Conservation (phyloP, 2,888 invertebrate species). For the Luperina testacea region DNA sequence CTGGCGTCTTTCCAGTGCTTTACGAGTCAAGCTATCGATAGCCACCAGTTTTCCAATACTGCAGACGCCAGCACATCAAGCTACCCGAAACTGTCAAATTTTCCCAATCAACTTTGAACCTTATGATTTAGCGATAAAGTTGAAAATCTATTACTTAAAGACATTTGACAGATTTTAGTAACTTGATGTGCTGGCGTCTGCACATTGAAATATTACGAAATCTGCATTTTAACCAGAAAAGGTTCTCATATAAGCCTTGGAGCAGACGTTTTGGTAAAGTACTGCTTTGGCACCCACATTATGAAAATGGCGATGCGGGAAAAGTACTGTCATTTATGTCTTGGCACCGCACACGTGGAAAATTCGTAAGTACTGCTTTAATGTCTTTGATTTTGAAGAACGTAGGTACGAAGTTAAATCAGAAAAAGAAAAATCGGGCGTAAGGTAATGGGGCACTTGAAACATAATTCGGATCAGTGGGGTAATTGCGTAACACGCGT, state of each 20-base stretch:
- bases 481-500: not conserved
- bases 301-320: constrained; percentile 18
- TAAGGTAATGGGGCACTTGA: not conserved
- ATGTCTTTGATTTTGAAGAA: constrained; percentile 8
- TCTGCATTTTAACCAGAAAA: constrained; percentile 44
- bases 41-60: constrained; percentile 18
- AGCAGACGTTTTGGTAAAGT: constrained; percentile 39
- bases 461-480: no score
- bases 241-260: constrained; percentile 4
- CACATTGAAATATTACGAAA: constrained; percentile 21
- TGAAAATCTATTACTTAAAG: no score
- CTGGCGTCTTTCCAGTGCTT: constrained; percentile 58
- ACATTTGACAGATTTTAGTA: no score
- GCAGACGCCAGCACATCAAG: no score
- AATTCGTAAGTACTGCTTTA: constrained; percentile 6
- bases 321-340: constrained; percentile 22
- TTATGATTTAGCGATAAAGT: no score
- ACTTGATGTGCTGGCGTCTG: no score
- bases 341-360: constrained; percentile 2
- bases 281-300: constrained; percentile 20
- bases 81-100: no score
- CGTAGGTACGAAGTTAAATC: constrained; percentile 1
- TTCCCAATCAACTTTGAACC: no score
- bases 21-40: constrained; percentile 45
- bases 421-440: not conserved